These are phyloP conservation scores for Camelus dromedarius DNA, from an alignment of 2,113 vertebrate species.

Conservation along the genomic window DNA sequence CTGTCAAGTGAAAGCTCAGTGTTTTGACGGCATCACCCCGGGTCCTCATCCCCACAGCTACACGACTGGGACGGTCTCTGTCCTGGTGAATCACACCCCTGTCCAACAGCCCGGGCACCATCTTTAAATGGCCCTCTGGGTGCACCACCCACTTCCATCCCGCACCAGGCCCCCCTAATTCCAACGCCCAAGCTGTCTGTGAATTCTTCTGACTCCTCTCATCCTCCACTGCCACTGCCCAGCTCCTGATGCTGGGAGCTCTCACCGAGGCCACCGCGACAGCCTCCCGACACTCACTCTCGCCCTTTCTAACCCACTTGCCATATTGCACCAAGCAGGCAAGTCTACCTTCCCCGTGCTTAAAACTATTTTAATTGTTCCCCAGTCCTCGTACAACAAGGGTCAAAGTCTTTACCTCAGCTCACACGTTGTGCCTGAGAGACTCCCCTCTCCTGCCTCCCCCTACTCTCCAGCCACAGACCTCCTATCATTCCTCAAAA, in stretches of 20 bases:
- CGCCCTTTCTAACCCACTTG: neutral
- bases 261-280: neutral
- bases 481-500: neutral
- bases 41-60: neutral
- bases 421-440: neutral
- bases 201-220: neutral
- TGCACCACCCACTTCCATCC: neutral
- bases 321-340: neutral
- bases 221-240: neutral
- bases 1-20: neutral
- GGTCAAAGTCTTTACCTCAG: neutral
- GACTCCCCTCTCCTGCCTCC: neutral
- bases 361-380: neutral
- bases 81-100: neutral
- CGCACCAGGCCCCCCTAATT: neutral
- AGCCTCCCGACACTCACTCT: neutral
- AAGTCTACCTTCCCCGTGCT: neutral
- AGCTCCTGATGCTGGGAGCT: neutral
- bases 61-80: accelerated
- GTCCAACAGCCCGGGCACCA: neutral
- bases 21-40: too few relatives aligned
- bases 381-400: neutral
- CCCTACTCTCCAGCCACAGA: neutral
- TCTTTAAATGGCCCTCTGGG: neutral
- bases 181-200: neutral